Conservation (phyloP, 37 sponge, comb jelly and placozoan species). For the Petrosia ficiformis region DNA sequence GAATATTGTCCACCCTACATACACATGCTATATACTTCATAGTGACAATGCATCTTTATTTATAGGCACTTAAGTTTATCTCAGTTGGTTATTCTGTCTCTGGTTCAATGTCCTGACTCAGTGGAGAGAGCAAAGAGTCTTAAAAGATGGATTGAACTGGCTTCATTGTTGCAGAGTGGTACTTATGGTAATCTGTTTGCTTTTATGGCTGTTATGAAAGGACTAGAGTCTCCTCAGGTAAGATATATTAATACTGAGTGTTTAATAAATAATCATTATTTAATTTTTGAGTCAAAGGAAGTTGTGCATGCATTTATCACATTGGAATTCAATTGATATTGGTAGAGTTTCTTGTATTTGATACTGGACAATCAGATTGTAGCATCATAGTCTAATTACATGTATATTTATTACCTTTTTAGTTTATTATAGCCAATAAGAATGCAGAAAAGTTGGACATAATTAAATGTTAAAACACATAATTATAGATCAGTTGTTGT, state of each 20-base stretch:
- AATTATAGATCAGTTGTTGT: too few relatives aligned
- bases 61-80: conserved; percentile 58
- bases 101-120: conserved; percentile 35
- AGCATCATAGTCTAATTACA: too few relatives aligned
- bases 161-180: conserved; percentile 53
- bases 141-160: conserved; percentile 59
- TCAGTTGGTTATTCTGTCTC: conserved; percentile 46
- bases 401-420: too few relatives aligned
- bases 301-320: neutral
- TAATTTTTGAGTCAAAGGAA: too few relatives aligned
- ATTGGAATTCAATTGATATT: neutral
- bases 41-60: neutral
- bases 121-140: conserved; percentile 44
- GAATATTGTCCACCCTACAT: neutral
- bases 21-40: neutral
- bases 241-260: neutral
- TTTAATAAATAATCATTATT: conserved; percentile 2
- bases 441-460: too few relatives aligned
- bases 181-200: conserved; percentile 61
- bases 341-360: neutral
- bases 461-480: too few relatives aligned
- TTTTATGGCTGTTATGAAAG: conserved; percentile 68
- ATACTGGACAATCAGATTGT: too few relatives aligned
- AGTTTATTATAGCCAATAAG: too few relatives aligned
- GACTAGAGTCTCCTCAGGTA: conserved; percentile 59